Conservation (phyloP, 1,140 invertebrate genomes). For the Euborellia annulipes region DNA sequence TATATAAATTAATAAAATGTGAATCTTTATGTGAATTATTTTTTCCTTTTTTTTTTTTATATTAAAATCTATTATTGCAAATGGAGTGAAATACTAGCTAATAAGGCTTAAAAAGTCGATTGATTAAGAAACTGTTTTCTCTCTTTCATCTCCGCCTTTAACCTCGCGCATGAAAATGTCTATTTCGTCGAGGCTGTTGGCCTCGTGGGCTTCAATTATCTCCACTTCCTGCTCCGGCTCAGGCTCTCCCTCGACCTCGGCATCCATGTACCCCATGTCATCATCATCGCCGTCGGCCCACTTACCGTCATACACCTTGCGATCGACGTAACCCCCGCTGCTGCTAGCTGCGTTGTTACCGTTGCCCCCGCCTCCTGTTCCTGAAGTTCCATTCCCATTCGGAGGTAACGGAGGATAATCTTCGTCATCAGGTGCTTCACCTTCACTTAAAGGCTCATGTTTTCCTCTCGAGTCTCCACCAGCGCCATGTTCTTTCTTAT, state of each 20-base stretch:
- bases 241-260: conserved; percentile 27
- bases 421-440: conserved; percentile 50
- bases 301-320: conserved; percentile 34
- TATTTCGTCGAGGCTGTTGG: conserved; percentile 29
- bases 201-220: conserved; percentile 18
- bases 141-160: conserved; percentile 30
- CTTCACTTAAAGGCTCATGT: conserved; percentile 49
- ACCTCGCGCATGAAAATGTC: conserved; percentile 33
- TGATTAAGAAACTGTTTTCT: conserved; percentile 16
- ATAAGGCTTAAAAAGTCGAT: too few relatives aligned
- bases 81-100: too few relatives aligned
- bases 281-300: conserved; percentile 34
- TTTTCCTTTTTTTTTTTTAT: too few relatives aligned
- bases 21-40: too few relatives aligned
- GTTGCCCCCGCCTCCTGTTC: conserved; percentile 28
- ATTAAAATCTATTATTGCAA: too few relatives aligned
- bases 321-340: conserved; percentile 8
- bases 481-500: conserved; percentile 24
- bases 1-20: too few relatives aligned
- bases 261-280: conserved; percentile 5
- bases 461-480: conserved; percentile 11
- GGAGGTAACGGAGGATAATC: conserved; percentile 4
- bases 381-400: conserved; percentile 1
- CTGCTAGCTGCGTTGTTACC: conserved; percentile 26
- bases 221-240: conserved; percentile 19